Conservation (phyloP, 2,113 vertebrate genomes). For the Oncorhynchus gorbuscha region DNA sequence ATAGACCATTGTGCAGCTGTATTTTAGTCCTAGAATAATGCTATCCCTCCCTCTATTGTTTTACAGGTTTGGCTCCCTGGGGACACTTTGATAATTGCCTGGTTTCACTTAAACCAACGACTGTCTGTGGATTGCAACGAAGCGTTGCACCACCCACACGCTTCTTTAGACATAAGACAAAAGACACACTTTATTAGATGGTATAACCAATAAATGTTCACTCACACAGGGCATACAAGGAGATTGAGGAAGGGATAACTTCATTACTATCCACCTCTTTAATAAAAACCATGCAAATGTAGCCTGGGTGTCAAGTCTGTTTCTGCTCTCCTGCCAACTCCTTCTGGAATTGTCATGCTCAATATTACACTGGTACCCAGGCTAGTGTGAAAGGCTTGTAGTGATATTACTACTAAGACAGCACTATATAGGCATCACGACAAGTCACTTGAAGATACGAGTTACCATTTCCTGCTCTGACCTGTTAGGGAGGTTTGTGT, state of each 20-base stretch:
- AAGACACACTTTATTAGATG: not conserved
- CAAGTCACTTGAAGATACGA: not conserved
- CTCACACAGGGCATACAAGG: not conserved
- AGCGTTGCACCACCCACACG: not conserved
- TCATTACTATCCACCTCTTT: not conserved
- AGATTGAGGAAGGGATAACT: not conserved
- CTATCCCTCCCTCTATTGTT: too few species aligned
- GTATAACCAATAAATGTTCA: not conserved
- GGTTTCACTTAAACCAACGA: conserved; percentile 35
- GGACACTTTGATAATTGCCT: conserved; percentile 43
- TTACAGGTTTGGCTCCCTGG: not conserved
- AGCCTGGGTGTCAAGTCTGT: too few species aligned
- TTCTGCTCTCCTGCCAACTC: too few species aligned
- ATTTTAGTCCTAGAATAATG: too few species aligned
- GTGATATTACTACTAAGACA: not conserved
- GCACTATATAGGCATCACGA: not conserved
- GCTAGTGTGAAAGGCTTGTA: not conserved
- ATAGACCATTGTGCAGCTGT: too few species aligned
- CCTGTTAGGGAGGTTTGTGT: not conserved
- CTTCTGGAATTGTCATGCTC: too few species aligned
- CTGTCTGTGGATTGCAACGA: conserved; percentile 4
- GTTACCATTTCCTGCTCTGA: not conserved
- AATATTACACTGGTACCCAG: too few species aligned
- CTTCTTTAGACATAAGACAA: not conserved
- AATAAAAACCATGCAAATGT: too few species aligned